A percentile compares a stretch with the other conserved stretches of the same genome.
These are phyloP conservation scores for Deroptyus accipitrinus DNA, from an alignment of 2,113 vertebrate species.

Conservation along the genomic window DNA sequence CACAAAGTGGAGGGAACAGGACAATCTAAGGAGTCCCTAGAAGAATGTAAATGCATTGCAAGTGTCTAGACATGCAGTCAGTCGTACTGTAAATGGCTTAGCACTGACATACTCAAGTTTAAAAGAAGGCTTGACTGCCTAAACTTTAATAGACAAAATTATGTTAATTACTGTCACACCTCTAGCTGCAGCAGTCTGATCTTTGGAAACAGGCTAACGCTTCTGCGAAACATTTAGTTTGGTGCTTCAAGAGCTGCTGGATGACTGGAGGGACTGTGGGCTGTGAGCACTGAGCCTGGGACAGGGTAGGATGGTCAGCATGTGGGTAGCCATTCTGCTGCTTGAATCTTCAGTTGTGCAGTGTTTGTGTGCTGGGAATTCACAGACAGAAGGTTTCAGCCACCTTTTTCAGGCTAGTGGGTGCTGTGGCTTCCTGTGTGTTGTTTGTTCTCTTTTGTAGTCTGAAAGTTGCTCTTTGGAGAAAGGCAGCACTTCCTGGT, in stretches of 20 bases:
- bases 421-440: not conserved
- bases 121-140: not conserved
- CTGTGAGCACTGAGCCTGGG: not conserved
- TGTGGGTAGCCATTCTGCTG: not conserved
- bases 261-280: not conserved
- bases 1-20: conserved; percentile 60
- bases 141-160: not conserved
- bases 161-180: not conserved
- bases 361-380: not conserved
- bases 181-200: not conserved
- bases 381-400: not conserved
- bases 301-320: not conserved
- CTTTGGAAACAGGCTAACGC: not conserved
- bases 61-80: conserved; percentile 74
- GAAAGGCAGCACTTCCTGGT: not conserved
- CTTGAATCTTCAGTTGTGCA: not conserved
- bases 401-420: not conserved
- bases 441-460: not conserved
- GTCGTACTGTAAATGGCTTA: not conserved
- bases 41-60: conserved; percentile 65
- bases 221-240: not conserved
- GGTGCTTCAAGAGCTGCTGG: not conserved
- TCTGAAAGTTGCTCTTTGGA: not conserved
- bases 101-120: not conserved
- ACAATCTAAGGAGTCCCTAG: conserved; percentile 43